Conservation (phyloP, 23 tunicate genomes). For the Ascidia mentula region DNA sequence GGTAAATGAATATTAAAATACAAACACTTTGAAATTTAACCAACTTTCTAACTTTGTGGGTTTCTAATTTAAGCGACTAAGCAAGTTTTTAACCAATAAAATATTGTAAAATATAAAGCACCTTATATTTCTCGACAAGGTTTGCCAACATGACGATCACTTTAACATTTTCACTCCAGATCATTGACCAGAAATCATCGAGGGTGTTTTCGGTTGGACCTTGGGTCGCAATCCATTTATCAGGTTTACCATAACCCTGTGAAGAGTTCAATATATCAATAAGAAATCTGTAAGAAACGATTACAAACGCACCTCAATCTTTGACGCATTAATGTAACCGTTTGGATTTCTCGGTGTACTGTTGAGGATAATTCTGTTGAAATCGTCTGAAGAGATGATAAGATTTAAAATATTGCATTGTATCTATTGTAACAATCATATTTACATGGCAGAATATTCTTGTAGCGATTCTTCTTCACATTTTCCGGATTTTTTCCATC, state of each 20-base stretch:
- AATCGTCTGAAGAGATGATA: neutral
- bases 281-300: neutral
- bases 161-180: constrained; percentile 29
- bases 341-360: neutral
- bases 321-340: constrained; percentile 22
- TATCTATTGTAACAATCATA: neutral
- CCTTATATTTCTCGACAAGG: constrained; percentile 36
- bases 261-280: neutral
- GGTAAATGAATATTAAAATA: too few species aligned
- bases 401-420: neutral
- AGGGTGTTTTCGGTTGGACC: constrained; percentile 39
- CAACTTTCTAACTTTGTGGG: neutral
- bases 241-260: constrained; percentile 22
- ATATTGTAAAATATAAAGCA: neutral
- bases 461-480: constrained; percentile 17
- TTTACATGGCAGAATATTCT: constrained; percentile 31
- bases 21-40: neutral
- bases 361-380: neutral
- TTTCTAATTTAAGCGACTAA: neutral
- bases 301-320: constrained; percentile 8
- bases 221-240: constrained; percentile 57
- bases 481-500: constrained; percentile 8
- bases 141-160: constrained; percentile 56
- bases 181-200: constrained; percentile 47
- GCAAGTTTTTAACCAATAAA: neutral